Base-by-base conservation (phyloP, 2,797 vertebrate genomes). In the Gobionotothen gibberifrons region DNA sequence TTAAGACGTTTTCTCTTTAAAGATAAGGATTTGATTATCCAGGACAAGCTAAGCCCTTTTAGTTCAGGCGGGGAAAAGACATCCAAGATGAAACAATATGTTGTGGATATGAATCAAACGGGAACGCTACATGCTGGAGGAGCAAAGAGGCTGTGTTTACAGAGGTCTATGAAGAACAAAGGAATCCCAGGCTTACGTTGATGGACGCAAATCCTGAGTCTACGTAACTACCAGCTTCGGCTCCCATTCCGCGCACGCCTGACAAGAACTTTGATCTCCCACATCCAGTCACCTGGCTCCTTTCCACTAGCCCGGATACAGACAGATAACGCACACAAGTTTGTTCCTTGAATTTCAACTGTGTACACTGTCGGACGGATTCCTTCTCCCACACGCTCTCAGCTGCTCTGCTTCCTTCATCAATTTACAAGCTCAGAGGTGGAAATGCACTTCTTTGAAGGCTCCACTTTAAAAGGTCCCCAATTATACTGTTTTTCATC, bases 121-220 rank as follows among this genome's bases (percentile, higher is more conserved):
- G 64, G 66, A 79, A 66, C 16, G 53, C 69, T 68, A 42, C 42
- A 56, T 17, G 8, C 44, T 48, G 78, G 43, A 77, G 36, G 53
- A 69, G 83, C 3, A 3, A 66, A 72, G 57, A 51, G 59, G 32
- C 48, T 15, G 68, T 83, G 85, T 89, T 90, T 89, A 78, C 68
- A 74, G 74, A 84, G 79, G 72, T 78, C 77, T 61, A 7, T 43
- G 55, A 43, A 87, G 88, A 91, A 92, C 88, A 91, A 91, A 92
- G 85, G 79, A 66, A 57, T 60, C 57, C 2, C 5, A 26, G 79
- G 88, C 85, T 92, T 90, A 91, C 10, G 62, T 15, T 94, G 93
- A 94, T 93, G 88, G 93, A 94, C 91, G 77, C 84, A 92, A 93
- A 93, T 92, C 93, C 90, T 92, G 84, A 94, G 83, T 90, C 90